Base-by-base conservation (phyloP, 2,888 invertebrate species). In the Carpatolechia fugitivella region DNA sequence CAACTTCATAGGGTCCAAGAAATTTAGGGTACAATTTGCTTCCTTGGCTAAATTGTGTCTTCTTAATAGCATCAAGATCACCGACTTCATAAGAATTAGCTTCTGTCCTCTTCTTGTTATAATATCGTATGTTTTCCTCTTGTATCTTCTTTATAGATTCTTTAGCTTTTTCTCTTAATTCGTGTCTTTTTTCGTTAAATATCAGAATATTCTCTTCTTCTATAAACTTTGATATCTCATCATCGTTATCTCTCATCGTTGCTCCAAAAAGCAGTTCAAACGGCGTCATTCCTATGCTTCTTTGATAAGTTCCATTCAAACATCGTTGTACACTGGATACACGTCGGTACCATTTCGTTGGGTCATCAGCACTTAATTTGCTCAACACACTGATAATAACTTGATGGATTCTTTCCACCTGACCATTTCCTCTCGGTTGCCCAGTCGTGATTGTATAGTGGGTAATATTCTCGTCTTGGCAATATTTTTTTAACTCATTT, bases 31-130 rank as follows among this genome's bases (percentile, higher is more conserved):
- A 55, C 3, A 65, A 30, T 49, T 70, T 67, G 0, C 50, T 7
- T 0, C 58, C 65, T 36, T 51, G 48, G 0, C 49, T 52, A 53
- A 64, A 68, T 29, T 66, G 65, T 1, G 68, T 69, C 5, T 61
- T 53, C 29, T 66, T 63, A 20, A 69, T 67, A 13, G 68, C 69
- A 1, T 68, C 65, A 18, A 65, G 16, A 48, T 68, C 63, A 7
- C 65, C 64, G 11, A 47, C 38, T 1, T 63, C 47, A 41, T 67
- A 67, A 1, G 46, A 6, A 0, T 20, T 29, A 24, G 55, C 54
- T 33, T 56, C 47, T 30, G 63, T 66, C 44, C 66, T 56, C 13
- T 58, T 65, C 14, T 47, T 63, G 54, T 65, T 61, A 41, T 58
- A 68, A n/a, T 33, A 44, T 55, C 14, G 55, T 16, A 8, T 54